phyloP scores from a whole-genome alignment of 2,888 invertebrate genomes.

The Cheilosia vernalis region DNA sequence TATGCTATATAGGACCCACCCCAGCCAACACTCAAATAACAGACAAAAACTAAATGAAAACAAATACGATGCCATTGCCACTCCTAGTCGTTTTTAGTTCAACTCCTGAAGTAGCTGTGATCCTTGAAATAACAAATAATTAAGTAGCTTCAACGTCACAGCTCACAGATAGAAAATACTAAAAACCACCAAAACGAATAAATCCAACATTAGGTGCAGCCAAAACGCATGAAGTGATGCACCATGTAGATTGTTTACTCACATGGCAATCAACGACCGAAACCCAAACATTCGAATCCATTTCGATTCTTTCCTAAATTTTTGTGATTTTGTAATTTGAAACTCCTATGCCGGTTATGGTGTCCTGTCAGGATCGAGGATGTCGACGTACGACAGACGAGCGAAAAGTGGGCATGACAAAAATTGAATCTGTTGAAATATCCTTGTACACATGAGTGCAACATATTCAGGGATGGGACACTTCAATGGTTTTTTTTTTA shows the following conservation, averaged over 20 bases:
- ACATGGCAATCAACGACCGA: conserved; percentile 72
- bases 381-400: conserved; percentile 56
- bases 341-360: conserved; percentile 29
- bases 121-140: conserved; percentile 69
- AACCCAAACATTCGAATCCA: conserved; percentile 67
- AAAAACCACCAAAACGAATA: conserved; percentile 55
- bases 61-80: conserved; percentile 26
- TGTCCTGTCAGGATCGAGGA: conserved; percentile 54
- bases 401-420: conserved; percentile 29
- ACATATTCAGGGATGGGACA: conserved; percentile 44
- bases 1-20: background rate
- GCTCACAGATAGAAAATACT: conserved; percentile 9
- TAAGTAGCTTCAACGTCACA: conserved; percentile 58
- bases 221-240: conserved; percentile 6
- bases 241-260: conserved; percentile 67
- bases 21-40: conserved; percentile 7
- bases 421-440: conserved; percentile 70
- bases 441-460: conserved; percentile 69
- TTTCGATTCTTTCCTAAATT: conserved; percentile 47
- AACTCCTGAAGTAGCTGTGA: conserved; percentile 72
- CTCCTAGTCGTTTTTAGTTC: conserved; percentile 25
- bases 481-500: conserved; percentile 21
- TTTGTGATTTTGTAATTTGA: conserved; percentile 64
- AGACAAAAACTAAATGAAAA: conserved; percentile 45
- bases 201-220: conserved; percentile 11